Evolutionary conservation across 2,888 invertebrate species (phyloP).

Genomic region (Drosophila diplacantha): DNA sequence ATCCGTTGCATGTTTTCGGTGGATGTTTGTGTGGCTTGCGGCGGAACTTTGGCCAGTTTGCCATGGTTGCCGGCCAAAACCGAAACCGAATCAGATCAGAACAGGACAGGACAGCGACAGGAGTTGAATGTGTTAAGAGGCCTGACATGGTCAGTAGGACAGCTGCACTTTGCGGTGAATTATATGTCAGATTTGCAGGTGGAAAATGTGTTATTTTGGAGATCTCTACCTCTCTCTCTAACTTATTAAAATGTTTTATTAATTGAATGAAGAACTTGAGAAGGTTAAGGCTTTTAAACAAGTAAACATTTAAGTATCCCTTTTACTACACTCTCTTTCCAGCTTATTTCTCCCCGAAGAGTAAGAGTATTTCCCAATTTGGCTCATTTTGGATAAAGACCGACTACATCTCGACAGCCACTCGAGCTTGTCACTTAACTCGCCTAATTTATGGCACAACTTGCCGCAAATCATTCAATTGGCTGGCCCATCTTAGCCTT

Average conservation of each 20-base stretch:
- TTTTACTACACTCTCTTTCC: neutral
- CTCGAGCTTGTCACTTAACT: slow-evolving; percentile 16
- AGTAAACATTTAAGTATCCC: neutral
- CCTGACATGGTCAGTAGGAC: slow-evolving; percentile 15
- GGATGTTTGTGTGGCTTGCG: slow-evolving; percentile 33
- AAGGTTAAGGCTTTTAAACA: neutral
- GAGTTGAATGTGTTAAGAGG: slow-evolving; percentile 24
- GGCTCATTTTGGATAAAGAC: neutral
- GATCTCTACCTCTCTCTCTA: neutral
- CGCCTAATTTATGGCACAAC: slow-evolving; percentile 21
- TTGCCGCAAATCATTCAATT: slow-evolving; percentile 37
- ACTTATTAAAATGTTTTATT: neutral
- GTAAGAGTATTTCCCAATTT: neutral
- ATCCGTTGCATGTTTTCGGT: slow-evolving; percentile 29
- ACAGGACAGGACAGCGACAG: slow-evolving; percentile 10
- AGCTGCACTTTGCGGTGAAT: slow-evolving; percentile 31
- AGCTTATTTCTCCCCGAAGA: neutral
- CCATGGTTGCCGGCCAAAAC: slow-evolving; percentile 22
- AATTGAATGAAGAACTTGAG: neutral
- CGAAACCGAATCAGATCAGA: slow-evolving; percentile 6
- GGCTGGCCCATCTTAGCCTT: neutral
- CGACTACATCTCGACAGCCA: neutral
- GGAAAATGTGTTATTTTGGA: neutral
- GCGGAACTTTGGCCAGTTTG: slow-evolving; percentile 23
- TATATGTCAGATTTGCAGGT: slow-evolving; percentile 12